Evolutionary conservation across 2,797 vertebrate species (phyloP).

Genomic region (Carcharodon carcharias): DNA sequence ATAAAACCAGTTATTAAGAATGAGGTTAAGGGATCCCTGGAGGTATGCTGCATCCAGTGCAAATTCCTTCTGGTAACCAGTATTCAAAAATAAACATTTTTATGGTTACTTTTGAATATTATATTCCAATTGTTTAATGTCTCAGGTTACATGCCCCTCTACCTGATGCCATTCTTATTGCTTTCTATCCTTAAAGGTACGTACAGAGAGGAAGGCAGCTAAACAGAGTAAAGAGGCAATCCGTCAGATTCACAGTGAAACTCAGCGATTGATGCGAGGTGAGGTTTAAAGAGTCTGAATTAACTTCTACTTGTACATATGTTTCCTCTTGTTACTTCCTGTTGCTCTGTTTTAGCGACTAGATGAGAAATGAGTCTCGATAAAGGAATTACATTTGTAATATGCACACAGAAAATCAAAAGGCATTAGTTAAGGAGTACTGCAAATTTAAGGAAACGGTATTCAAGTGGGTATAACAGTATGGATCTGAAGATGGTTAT

Average conservation of each 20-base stretch:
- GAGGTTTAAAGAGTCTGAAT: conserved; percentile 44
- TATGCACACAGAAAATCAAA: background rate
- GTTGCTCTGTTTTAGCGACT: background rate
- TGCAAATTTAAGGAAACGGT: background rate
- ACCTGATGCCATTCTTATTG: conserved; percentile 40
- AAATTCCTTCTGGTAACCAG: background rate
- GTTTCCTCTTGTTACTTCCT: background rate
- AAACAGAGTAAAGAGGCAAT: conserved; percentile 83
- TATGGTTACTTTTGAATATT: background rate
- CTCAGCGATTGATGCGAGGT: conserved; percentile 87
- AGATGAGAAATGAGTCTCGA: background rate
- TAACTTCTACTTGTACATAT: background rate
- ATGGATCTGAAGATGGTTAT: background rate
- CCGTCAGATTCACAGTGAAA: conserved; percentile 87
- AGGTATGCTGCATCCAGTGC: conserved; percentile 51
- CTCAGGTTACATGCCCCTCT: conserved; percentile 30
- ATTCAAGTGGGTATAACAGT: background rate
- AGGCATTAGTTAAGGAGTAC: background rate
- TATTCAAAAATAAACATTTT: background rate
- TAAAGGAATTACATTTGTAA: background rate
- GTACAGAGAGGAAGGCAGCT: conserved; percentile 77
- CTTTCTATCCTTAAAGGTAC: conserved; percentile 47
- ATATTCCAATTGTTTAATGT: conserved; percentile 36
- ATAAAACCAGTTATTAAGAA: conserved; percentile 47
- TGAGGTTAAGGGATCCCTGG: conserved; percentile 47